Conservation (phyloP, 2,797 vertebrate genomes). For the Darevskia mixta region DNA sequence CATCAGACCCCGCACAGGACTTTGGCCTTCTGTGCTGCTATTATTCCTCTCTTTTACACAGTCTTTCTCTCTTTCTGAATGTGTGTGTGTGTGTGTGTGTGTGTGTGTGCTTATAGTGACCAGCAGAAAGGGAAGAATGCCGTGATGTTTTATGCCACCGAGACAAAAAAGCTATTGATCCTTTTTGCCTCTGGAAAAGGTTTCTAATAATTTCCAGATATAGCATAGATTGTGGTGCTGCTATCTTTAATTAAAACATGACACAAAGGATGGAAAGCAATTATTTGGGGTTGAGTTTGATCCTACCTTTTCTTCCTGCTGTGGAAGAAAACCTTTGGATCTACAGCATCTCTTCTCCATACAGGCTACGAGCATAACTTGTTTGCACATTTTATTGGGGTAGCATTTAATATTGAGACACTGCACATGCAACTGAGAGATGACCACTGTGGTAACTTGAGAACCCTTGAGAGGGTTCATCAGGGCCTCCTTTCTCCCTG, state of each 20-base stretch:
- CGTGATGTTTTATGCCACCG: slow-evolving; percentile 76
- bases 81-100: background rate
- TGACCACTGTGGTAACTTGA: no score
- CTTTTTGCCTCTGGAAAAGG: slow-evolving; percentile 78
- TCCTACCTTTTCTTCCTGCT: slow-evolving; percentile 24
- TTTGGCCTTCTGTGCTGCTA: slow-evolving; percentile 16
- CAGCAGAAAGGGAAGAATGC: slow-evolving; percentile 73
- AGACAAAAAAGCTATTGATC: slow-evolving; percentile 81
- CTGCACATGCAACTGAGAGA: background rate
- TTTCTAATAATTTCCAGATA: slow-evolving; percentile 82
- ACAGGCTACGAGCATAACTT: background rate
- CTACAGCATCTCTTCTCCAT: background rate
- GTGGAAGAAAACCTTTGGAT: slow-evolving; percentile 44
- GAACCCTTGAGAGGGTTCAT: background rate
- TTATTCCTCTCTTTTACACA: slow-evolving; percentile 60
- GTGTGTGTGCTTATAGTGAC: slow-evolving; percentile 49
- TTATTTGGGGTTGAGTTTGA: slow-evolving; percentile 59
- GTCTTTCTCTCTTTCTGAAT: background rate
- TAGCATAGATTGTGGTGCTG: slow-evolving; percentile 71
- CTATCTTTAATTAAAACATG: slow-evolving; percentile 84
- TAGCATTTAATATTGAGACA: background rate
- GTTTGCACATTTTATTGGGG: background rate
- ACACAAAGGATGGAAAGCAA: slow-evolving; percentile 73
- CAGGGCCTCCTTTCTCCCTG: background rate
- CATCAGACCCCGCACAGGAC: slow-evolving; percentile 34